phyloP scores from a whole-genome alignment of 2,888 invertebrate genomes.

The Adelphocoris suturalis region DNA sequence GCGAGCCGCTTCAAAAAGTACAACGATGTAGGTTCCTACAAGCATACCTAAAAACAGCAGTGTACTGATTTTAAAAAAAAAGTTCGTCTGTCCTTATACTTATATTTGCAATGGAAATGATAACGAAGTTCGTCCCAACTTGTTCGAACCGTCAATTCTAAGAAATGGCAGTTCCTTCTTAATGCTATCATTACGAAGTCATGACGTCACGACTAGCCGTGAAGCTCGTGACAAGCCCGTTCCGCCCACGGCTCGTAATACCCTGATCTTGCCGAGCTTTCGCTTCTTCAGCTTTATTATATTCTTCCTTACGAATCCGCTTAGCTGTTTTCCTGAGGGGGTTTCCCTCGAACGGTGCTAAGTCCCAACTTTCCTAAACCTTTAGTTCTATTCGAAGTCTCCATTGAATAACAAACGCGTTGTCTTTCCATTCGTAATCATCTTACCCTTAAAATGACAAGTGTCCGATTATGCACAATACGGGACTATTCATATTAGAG shows the following conservation, averaged over 20 bases:
- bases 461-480: too few relatives aligned
- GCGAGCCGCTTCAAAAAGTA: too few relatives aligned
- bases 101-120: too few relatives aligned
- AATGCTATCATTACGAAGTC: neutral
- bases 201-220: neutral
- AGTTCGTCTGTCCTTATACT: too few relatives aligned
- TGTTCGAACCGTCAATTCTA: too few relatives aligned
- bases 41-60: too few relatives aligned
- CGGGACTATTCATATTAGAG: too few relatives aligned
- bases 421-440: neutral
- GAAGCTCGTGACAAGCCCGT: neutral
- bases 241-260: neutral
- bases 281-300: slow-evolving; percentile 13
- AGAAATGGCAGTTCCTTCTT: neutral
- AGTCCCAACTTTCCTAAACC: slow-evolving; percentile 8
- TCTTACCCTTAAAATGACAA: too few relatives aligned
- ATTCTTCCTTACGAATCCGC: slow-evolving; percentile 32
- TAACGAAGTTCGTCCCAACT: too few relatives aligned
- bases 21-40: too few relatives aligned
- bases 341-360: neutral
- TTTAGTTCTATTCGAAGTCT: neutral
- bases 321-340: neutral
- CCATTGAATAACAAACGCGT: neutral
- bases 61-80: too few relatives aligned
- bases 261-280: neutral